Base-by-base conservation (phyloP, 2,888 invertebrate species). In the Ptilodon capucinus region DNA sequence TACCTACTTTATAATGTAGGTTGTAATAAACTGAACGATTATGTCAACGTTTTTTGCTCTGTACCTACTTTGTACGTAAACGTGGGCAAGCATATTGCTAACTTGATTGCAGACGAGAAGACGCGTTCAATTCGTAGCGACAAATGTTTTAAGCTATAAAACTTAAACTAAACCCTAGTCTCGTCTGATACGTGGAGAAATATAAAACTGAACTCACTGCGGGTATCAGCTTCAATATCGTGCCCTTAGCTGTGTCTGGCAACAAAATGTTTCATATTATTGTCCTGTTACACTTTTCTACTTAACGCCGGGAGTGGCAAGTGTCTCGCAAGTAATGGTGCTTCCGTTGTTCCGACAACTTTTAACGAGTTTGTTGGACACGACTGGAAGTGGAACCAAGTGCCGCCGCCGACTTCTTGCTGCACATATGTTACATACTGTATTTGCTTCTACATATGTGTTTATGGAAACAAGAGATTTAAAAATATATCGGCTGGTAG, bases 301-400 rank as follows among this genome's bases (percentile, higher is more conserved):
- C 86, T 89, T 89, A 87, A 79, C 85, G 86, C 82, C 82, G 70
- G 60, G 70, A 79, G 80, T 80, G 76, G 81, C 87, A 84, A 86
- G 87, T 87, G 86, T 88, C 86, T 84, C 72, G 73, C 67, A 76
- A 83, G 84, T 82, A 79, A 71, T 69, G 68, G 71, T 76, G 80
- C 80, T 82, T 80, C 79, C 81, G 87, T 86, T 88, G 88, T 87
- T 85, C 84, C 81, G 63, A 80, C 75, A 89, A 90, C 82, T 90
- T 90, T 90, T 90, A 90, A 90, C 90, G 90, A 90, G 90, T 90
- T 90, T 88, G 89, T 86, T 77, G 89, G 90, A 87, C 89, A 84
- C 73, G 78, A 71, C 71, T 76, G 68, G 71, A 68, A 74, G 70
- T 68, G 73, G 60, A 64, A 64, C 68, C 68, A 68, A 72, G 60